Percentiles rank a stretch among this genome's conserved stretches.
Conservation (phyloP, 1,140 invertebrate species). For the Drosophila varians region DNA sequence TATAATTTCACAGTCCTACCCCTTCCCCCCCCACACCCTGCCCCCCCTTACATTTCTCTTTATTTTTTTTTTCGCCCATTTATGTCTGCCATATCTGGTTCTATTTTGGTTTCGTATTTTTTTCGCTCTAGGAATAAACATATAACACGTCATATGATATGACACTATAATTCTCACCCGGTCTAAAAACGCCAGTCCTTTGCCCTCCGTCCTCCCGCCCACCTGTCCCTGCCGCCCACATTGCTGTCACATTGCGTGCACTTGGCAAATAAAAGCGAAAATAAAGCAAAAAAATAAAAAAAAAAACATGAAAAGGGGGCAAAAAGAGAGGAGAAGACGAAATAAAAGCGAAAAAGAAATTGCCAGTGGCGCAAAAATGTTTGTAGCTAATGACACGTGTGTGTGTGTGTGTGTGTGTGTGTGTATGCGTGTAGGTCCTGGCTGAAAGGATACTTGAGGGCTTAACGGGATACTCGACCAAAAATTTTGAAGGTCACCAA, state of each 20-base stretch:
- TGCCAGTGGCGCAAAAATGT: constrained; percentile 62
- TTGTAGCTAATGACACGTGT: constrained; percentile 69
- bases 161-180: constrained; percentile 69
- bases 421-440: constrained; percentile 24
- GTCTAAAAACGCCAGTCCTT: not conserved
- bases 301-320: not conserved
- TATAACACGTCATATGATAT: constrained; percentile 52
- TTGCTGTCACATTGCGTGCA: constrained; percentile 76
- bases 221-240: constrained; percentile 17
- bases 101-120: constrained; percentile 20
- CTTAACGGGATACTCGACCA: constrained; percentile 62
- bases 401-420: constrained; percentile 12
- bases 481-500: constrained; percentile 72
- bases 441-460: constrained; percentile 69
- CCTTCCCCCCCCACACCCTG: not conserved
- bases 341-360: constrained; percentile 20
- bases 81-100: constrained; percentile 2
- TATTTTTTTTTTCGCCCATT: not conserved
- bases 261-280: constrained; percentile 68
- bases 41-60: too few species aligned
- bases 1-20: constrained; percentile 14
- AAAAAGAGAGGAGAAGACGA: not conserved
- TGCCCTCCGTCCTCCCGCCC: not conserved
- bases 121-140: not conserved
- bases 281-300: constrained; percentile 4